phyloP scores from a whole-genome alignment of 2,888 invertebrate species.

The Lasioglossum zephyrum region DNA sequence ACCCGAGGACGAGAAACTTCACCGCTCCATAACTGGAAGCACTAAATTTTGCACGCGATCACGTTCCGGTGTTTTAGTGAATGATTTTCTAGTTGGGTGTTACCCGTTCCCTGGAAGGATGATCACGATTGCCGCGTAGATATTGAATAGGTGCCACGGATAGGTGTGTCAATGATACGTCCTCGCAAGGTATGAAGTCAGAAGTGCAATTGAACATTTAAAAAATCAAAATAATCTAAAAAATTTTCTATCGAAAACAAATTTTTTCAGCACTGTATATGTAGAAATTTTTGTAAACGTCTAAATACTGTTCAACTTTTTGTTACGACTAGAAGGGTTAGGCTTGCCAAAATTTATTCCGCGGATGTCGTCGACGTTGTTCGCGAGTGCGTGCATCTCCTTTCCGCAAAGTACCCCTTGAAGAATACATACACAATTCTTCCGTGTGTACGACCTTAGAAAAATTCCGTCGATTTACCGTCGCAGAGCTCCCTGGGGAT shows the following conservation, averaged over 20 bases:
- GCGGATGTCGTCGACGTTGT: background rate
- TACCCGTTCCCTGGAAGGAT: background rate
- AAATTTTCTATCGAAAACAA: too few relatives aligned
- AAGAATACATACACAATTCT: slow-evolving; percentile 27
- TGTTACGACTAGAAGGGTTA: background rate
- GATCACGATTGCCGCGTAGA: background rate
- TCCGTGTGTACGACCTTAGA: slow-evolving; percentile 27
- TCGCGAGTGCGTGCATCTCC: background rate
- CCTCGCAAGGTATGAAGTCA: background rate
- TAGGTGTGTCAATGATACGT: background rate
- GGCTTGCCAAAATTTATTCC: slow-evolving; percentile 7
- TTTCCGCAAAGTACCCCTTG: background rate
- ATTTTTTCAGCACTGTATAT: too few relatives aligned
- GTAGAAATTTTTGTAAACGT: too few relatives aligned
- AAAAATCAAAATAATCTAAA: too few relatives aligned
- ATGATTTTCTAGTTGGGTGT: background rate
- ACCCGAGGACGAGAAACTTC: background rate
- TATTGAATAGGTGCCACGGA: background rate
- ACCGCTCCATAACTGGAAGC: slow-evolving; percentile 13
- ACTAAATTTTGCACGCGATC: slow-evolving; percentile 17
- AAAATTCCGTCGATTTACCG: slow-evolving; percentile 57
- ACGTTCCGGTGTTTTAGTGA: background rate
- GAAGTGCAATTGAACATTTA: too few relatives aligned
- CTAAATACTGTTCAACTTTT: too few relatives aligned
- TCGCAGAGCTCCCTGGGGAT: slow-evolving; percentile 33